Evolutionary conservation across 2,888 invertebrate species (phyloP).

Genomic region (Tachystola acroxantha): DNA sequence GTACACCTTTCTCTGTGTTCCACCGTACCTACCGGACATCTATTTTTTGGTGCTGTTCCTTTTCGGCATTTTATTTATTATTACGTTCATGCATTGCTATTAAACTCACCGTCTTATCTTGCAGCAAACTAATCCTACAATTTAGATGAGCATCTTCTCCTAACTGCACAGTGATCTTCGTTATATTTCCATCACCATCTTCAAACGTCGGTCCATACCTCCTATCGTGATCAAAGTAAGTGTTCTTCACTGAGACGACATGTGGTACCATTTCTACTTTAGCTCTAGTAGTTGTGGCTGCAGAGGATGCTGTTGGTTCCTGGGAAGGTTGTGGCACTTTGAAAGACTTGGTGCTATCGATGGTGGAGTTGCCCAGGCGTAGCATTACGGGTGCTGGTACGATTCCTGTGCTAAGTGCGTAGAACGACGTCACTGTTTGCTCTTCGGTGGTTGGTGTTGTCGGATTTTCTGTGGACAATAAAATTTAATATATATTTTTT

Average conservation of each 20-base stretch:
- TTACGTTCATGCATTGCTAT: no score
- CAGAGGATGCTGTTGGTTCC: constrained; percentile 30
- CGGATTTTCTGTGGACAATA: constrained; percentile 40
- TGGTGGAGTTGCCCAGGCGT: constrained; percentile 70
- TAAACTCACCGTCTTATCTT: constrained; percentile 87
- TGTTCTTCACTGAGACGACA: constrained; percentile 58
- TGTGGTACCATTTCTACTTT: constrained; percentile 51
- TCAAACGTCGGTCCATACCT: constrained; percentile 87
- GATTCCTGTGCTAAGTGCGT: constrained; percentile 59
- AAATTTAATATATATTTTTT: no score
- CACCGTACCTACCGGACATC: no score
- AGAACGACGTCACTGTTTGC: constrained; percentile 63
- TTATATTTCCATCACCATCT: constrained; percentile 75
- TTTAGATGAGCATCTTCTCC: constrained; percentile 85
- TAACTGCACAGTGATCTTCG: constrained; percentile 85
- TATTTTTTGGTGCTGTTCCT: no score
- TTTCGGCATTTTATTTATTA: no score
- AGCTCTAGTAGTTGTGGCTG: constrained; percentile 13
- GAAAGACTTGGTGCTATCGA: constrained; percentile 71
- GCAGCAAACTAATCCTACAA: constrained; percentile 85
- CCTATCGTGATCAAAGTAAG: constrained; percentile 67
- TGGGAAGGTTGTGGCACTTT: constrained; percentile 62
- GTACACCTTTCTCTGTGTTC: no score
- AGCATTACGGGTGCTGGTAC: constrained; percentile 64
- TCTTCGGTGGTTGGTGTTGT: constrained; percentile 42